A percentile compares a stretch with the other conserved stretches of the same genome.
Evolutionary conservation across 1,140 invertebrate species (phyloP).

Genomic region (Tyrophagus putrescentiae): DNA sequence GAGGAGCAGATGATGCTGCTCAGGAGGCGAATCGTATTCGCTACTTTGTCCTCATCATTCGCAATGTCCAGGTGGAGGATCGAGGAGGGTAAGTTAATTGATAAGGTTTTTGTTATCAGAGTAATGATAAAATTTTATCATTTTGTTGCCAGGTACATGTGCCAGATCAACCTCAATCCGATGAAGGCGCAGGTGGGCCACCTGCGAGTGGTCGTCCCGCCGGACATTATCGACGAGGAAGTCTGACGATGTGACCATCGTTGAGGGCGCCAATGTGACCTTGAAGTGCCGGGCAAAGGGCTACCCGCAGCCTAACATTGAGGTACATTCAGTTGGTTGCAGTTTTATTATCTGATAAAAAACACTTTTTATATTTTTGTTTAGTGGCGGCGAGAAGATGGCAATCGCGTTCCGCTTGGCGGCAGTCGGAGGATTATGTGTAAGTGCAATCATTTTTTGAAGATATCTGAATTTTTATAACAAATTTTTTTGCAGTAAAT

Average conservation of each 20-base stretch:
- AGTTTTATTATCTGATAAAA: neutral
- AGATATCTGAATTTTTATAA: neutral
- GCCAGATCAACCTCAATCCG: constrained; percentile 40
- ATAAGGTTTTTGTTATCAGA: neutral
- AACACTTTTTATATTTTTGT: constrained; percentile 4
- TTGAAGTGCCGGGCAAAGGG: constrained; percentile 72
- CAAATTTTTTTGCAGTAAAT: neutral
- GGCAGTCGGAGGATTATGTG: neutral
- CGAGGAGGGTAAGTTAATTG: constrained; percentile 13
- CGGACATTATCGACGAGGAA: constrained; percentile 74
- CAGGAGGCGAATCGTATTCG: constrained; percentile 46
- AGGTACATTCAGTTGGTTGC: neutral
- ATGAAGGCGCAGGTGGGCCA: constrained; percentile 80
- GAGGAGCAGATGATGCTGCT: constrained; percentile 57
- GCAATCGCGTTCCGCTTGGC: constrained; percentile 12
- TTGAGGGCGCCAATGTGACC: constrained; percentile 74
- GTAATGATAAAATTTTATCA: neutral
- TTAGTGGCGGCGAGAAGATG: constrained; percentile 20
- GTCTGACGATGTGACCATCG: constrained; percentile 72
- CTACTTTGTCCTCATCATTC: constrained; percentile 58
- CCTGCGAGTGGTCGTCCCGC: constrained; percentile 82
- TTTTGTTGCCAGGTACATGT: constrained; percentile 23
- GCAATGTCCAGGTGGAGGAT: constrained; percentile 50
- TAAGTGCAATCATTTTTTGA: neutral
- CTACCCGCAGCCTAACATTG: constrained; percentile 60